A percentile compares a stretch with the other conserved stretches of the same genome.
These are phyloP conservation scores for Apoderus coryli DNA, from an alignment of 2,888 invertebrate genomes.

Conservation along the genomic window DNA sequence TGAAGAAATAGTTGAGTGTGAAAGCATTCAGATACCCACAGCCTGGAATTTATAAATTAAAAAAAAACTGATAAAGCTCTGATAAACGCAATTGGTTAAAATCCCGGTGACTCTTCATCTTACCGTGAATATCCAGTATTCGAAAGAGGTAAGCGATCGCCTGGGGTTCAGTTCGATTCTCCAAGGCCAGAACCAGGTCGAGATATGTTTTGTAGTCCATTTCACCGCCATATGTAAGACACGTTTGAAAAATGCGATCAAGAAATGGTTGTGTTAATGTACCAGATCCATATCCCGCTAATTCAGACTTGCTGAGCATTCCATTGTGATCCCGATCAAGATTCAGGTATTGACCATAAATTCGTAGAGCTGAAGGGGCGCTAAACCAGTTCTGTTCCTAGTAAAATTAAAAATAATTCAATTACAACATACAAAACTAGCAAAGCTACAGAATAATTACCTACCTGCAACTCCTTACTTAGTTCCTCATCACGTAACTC, in stretches of 20 bases:
- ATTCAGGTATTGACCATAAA: conserved; percentile 89
- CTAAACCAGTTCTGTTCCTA: conserved; percentile 86
- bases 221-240: conserved; percentile 85
- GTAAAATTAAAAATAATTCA: no score
- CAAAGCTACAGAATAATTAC: no score
- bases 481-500: conserved; percentile 39
- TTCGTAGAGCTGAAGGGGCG: conserved; percentile 71
- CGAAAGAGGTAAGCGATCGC: conserved; percentile 83
- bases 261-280: conserved; percentile 83
- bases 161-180: conserved; percentile 83
- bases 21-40: conserved; percentile 81
- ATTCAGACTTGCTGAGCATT: conserved; percentile 82
- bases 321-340: conserved; percentile 91
- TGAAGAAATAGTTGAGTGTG: conserved; percentile 77
- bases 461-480: conserved; percentile 76
- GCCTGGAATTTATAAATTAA: no score
- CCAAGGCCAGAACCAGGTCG: conserved; percentile 84
- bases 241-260: conserved; percentile 88
- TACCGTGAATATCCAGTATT: conserved; percentile 84
- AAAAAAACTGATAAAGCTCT: no score
- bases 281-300: conserved; percentile 80
- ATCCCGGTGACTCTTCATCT: no score
- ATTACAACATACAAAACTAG: conserved; percentile 62
- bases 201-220: conserved; percentile 97
- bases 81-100: no score